Evolutionary conservation across 2,797 vertebrate genomes (phyloP).

Genomic region (Spheniscus humboldti): DNA sequence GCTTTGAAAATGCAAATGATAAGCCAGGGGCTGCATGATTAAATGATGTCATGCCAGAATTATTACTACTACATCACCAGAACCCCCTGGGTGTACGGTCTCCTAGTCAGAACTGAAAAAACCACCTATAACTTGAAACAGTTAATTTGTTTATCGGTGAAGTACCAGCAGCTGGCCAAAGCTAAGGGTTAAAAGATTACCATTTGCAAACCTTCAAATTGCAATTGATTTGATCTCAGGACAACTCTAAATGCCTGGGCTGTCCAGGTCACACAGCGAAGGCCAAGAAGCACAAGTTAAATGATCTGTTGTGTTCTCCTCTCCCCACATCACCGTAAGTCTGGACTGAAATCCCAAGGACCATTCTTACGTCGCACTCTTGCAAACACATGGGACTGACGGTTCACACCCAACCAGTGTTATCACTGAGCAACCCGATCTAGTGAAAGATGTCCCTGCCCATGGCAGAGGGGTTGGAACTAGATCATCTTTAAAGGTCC

Average conservation of each 20-base stretch:
- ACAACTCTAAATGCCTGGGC: background rate
- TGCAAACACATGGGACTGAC: background rate
- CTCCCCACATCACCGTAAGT: background rate
- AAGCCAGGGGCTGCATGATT: background rate
- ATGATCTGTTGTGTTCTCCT: background rate
- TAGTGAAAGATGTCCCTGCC: background rate
- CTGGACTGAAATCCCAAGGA: background rate
- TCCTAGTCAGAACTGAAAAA: background rate
- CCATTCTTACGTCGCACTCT: background rate
- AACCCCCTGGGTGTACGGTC: background rate
- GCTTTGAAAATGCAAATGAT: background rate
- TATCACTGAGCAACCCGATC: background rate
- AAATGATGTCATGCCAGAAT: background rate
- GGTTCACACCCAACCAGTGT: accelerated
- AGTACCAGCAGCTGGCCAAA: background rate
- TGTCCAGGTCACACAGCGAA: background rate
- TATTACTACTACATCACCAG: background rate
- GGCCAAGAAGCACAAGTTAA: background rate
- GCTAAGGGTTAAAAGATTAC: background rate
- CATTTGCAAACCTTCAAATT: background rate
- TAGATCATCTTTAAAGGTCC: background rate
- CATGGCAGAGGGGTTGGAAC: background rate
- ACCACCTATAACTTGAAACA: background rate
- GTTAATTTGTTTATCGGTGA: background rate
- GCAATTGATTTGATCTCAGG: background rate